Conservation (phyloP, 2,888 invertebrate species). For the Deladenus siricidicola region DNA sequence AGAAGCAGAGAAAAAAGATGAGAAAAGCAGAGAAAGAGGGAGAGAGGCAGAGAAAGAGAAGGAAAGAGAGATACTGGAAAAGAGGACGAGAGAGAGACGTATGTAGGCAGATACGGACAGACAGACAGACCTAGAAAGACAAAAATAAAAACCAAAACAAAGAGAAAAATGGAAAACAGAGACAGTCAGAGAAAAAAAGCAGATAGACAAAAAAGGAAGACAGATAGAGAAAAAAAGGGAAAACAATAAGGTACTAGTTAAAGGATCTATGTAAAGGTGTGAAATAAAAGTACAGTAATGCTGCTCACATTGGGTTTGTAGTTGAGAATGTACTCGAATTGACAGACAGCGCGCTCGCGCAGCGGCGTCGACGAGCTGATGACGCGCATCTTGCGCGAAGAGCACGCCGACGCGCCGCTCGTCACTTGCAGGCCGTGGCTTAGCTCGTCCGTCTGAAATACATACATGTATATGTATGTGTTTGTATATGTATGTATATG, state of each 20-base stretch:
- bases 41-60: too few relatives aligned
- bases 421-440: conserved; percentile 49
- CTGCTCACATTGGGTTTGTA: conserved; percentile 50
- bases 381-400: conserved; percentile 40
- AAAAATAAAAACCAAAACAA: too few relatives aligned
- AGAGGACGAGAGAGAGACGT: too few relatives aligned
- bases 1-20: too few relatives aligned
- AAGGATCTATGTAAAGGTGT: background rate
- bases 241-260: conserved; percentile 2
- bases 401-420: conserved; percentile 44
- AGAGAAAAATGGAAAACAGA: background rate
- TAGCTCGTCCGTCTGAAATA: conserved; percentile 36
- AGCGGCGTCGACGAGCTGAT: conserved; percentile 46
- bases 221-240: background rate
- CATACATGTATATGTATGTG: background rate
- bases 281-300: too few relatives aligned
- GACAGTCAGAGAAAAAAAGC: too few relatives aligned
- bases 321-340: conserved; percentile 51
- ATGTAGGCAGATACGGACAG: too few relatives aligned
- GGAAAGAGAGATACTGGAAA: too few relatives aligned
- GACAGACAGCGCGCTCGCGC: conserved; percentile 49
- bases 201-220: background rate
- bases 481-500: too few relatives aligned
- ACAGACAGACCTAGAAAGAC: too few relatives aligned
- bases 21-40: too few relatives aligned